A percentile compares a stretch with the other conserved stretches of the same genome.
These are phyloP conservation scores for Pammene aurita DNA, from an alignment of 2,888 invertebrate species.

Conservation along the genomic window DNA sequence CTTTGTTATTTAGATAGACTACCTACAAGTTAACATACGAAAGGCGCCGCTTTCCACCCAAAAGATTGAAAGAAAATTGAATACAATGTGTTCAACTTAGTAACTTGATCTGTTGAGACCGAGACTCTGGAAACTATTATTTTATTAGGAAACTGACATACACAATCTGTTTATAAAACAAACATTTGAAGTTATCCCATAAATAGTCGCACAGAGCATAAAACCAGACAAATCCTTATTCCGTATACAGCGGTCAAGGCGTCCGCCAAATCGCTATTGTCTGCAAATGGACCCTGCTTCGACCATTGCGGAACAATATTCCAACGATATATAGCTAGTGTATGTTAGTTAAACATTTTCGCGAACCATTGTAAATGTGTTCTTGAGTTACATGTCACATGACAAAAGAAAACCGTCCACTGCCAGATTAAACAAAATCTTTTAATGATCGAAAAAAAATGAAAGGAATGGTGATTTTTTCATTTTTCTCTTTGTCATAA, in stretches of 20 bases:
- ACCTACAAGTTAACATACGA: conserved; percentile 9
- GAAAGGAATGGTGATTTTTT: too few species aligned
- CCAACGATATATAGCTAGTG: background rate
- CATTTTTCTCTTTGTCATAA: too few species aligned
- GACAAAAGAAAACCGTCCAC: too few species aligned
- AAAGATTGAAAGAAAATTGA: background rate
- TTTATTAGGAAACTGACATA: too few species aligned
- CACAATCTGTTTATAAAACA: conserved; percentile 20
- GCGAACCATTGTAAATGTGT: background rate
- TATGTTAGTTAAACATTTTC: background rate
- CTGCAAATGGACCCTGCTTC: conserved; percentile 67
- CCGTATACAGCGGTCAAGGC: conserved; percentile 53
- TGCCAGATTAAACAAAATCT: too few species aligned
- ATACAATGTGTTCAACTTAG: too few species aligned
- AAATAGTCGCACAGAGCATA: conserved; percentile 34
- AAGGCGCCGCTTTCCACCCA: conserved; percentile 6
- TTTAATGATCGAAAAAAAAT: too few species aligned
- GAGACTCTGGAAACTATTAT: background rate
- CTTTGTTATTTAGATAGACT: conserved; percentile 19
- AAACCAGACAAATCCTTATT: conserved; percentile 60
- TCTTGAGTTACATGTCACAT: too few species aligned
- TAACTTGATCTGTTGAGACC: too few species aligned
- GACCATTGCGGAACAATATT: conserved; percentile 55
- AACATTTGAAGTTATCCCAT: conserved; percentile 23
- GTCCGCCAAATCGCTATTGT: conserved; percentile 71